Percentiles rank a stretch among this genome's conserved stretches.
These are phyloP conservation scores for Tauraco hartlaubi DNA, from an alignment of 2,797 vertebrate species.

Conservation along the genomic window DNA sequence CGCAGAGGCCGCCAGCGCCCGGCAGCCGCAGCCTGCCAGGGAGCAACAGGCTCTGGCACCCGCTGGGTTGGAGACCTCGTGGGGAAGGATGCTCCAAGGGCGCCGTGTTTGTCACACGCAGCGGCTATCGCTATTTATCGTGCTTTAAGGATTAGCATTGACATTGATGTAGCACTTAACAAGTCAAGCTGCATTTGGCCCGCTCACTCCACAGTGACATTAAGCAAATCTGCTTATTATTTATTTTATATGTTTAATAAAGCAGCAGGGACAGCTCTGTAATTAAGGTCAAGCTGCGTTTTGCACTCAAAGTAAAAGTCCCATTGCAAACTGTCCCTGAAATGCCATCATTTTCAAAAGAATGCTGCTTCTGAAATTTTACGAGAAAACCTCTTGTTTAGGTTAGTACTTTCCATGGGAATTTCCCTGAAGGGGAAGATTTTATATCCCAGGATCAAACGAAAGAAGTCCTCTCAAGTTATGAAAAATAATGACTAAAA, in stretches of 20 bases:
- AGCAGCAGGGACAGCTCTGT: conserved; percentile 9
- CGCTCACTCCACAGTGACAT: not conserved
- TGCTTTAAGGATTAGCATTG: not conserved
- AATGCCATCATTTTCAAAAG: conserved; percentile 24
- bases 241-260: conserved; percentile 31
- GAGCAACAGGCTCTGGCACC: fast-evolving
- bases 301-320: not conserved
- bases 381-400: conserved; percentile 22
- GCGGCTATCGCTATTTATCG: fast-evolving
- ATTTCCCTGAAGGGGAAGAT: conserved; percentile 23
- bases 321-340: not conserved
- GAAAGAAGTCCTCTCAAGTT: not conserved
- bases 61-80: fast-evolving
- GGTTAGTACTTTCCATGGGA: conserved; percentile 19
- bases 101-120: not conserved
- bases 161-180: not conserved
- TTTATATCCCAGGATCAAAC: conserved; percentile 45
- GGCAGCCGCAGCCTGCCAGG: not conserved
- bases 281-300: conserved; percentile 34
- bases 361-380: conserved; percentile 35
- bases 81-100: not conserved
- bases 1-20: fast-evolving
- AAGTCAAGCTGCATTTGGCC: not conserved
- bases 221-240: conserved; percentile 43
- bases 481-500: conserved; percentile 36